phyloP scores from a whole-genome alignment of 2,113 vertebrate species.

The Aptenodytes patagonicus region DNA sequence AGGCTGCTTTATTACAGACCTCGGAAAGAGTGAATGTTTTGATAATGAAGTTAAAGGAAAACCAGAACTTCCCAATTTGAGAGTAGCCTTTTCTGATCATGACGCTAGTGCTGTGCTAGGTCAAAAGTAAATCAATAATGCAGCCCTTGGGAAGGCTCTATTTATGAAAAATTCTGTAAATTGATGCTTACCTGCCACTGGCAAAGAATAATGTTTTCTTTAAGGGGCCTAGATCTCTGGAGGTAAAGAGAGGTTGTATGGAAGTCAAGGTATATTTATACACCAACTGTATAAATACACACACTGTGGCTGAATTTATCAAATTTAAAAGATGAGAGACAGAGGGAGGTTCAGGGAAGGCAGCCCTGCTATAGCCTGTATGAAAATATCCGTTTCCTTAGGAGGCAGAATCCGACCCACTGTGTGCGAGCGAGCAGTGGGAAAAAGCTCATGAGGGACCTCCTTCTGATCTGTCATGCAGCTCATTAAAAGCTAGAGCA shows the following conservation, averaged over 20 bases:
- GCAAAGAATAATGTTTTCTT: background rate
- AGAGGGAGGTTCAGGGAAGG: background rate
- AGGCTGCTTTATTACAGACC: slow-evolving; percentile 20
- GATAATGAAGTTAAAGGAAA: slow-evolving; percentile 39
- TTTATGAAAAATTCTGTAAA: background rate
- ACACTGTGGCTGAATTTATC: background rate
- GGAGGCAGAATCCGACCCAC: accelerated
- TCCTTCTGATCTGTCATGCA: background rate
- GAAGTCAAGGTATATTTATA: background rate
- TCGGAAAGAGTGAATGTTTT: background rate
- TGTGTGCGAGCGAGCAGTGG: accelerated
- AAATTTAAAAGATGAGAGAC: background rate
- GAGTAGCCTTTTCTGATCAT: background rate
- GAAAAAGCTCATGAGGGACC: background rate
- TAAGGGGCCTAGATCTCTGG: background rate
- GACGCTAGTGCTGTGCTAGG: background rate
- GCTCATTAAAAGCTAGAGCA: background rate
- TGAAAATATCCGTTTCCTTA: background rate
- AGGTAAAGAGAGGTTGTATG: background rate
- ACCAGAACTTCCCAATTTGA: background rate
- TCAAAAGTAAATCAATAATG: background rate
- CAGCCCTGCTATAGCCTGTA: background rate
- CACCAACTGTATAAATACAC: background rate
- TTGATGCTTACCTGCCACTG: background rate
- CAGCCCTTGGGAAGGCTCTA: background rate